Conservation (phyloP, 2,113 vertebrate genomes). For the Sisor rabdophorus region DNA sequence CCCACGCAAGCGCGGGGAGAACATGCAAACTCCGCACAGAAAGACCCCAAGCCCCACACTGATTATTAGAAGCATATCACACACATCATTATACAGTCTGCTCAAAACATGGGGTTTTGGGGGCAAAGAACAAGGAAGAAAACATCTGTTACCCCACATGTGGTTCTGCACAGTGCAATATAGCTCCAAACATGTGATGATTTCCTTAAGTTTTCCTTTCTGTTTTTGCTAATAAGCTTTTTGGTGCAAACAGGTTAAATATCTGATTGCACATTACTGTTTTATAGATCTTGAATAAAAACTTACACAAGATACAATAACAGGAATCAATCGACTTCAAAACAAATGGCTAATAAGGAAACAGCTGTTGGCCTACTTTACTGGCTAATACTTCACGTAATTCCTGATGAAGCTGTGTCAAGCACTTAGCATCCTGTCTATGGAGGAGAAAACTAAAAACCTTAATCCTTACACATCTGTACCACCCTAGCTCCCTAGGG, state of each 20-base stretch:
- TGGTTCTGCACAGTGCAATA: background rate
- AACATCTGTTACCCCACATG: conserved; percentile 13
- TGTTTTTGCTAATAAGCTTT: conserved; percentile 1
- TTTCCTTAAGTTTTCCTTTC: background rate
- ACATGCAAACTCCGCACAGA: no score
- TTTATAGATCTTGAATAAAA: conserved; percentile 34
- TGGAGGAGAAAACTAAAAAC: conserved; percentile 13
- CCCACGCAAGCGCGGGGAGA: no score
- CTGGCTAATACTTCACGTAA: conserved; percentile 29
- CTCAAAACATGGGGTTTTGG: conserved; percentile 11
- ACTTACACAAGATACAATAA: conserved; percentile 45
- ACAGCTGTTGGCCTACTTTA: conserved; percentile 50
- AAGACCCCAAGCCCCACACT: no score
- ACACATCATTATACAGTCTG: conserved; percentile 21
- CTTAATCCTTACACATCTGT: background rate
- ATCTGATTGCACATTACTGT: conserved; percentile 45
- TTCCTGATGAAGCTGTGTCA: conserved; percentile 21
- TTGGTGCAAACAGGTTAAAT: conserved; percentile 18
- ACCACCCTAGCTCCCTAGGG: background rate
- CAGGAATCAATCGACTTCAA: conserved; percentile 43
- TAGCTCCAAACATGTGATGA: background rate
- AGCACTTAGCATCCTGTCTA: conserved; percentile 21
- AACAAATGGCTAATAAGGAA: conserved; percentile 49
- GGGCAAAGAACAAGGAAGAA: background rate
- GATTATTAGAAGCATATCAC: conserved; percentile 6